Base-by-base conservation (phyloP, 2,113 vertebrate genomes). In the Leucopsar rothschildi region DNA sequence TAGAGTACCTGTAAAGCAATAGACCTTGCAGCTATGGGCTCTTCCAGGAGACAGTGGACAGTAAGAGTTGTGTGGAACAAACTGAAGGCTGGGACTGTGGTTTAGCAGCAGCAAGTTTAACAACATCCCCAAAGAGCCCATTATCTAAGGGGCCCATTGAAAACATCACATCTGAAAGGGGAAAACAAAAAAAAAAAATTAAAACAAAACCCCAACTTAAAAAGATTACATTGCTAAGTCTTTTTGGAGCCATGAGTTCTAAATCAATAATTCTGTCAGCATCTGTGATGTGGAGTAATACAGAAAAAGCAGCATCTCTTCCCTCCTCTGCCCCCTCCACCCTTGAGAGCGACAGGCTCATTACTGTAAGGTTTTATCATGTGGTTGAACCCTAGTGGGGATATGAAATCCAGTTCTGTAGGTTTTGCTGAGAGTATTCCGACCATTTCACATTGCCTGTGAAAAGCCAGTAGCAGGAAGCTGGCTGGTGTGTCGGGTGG, bases 201-300 rank as follows among this genome's bases (percentile, higher is more conserved):
- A 31, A 0, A 12, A 35, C 35, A 35, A 35, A 35, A 15, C 10
- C 7, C 4, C 14, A 49, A 29, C 29, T 86, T 85, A 5, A 63
- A 92, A 94, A 92, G 39, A 92, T 88, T 90, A 76, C 68, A 80
- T 95, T 95, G 83, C 59, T 68, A 65, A 96, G 79, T 96, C 88
- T 91, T 96, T 97, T 95, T 95, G 92, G 95, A 98, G 94, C 84
- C 81, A 5, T 85, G 82, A 96, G 96, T 97, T 98, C 97, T 97
- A 96, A 96, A 96, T 94, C 92, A 96, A 95, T 96, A 92, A 97
- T 95, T 97, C 86, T 94, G 96, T 97, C 96, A 93, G 85, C 93
- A 95, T 97, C 86, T 93, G 72, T 96, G 96, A 98, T 73, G 60
- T 96, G 96, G 94, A 97, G 76, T 89, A 95, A 93, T 94, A 89